phyloP scores from a whole-genome alignment of 2,888 invertebrate genomes.

The Melipona bicolor region DNA sequence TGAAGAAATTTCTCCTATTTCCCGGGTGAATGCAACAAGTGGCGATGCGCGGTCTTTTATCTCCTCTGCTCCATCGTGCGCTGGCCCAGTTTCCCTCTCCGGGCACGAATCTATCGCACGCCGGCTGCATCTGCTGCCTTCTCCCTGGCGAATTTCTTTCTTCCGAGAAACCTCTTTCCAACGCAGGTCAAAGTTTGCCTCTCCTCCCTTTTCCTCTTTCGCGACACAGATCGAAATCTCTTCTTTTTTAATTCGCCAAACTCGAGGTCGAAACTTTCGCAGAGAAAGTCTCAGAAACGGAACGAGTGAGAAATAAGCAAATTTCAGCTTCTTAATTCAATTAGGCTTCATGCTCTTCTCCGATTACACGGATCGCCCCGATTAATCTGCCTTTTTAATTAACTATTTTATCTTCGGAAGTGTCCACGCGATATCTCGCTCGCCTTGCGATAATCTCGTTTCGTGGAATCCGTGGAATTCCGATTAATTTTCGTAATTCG shows the following conservation, averaged over 20 bases:
- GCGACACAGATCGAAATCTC: not conserved
- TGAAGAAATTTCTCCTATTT: conserved; percentile 60
- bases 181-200: not conserved
- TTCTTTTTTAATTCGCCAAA: not conserved
- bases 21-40: conserved; percentile 65
- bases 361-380: too few relatives aligned
- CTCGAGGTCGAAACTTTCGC: not conserved
- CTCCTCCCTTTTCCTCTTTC: not conserved
- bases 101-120: conserved; percentile 62
- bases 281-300: too few relatives aligned
- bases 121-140: conserved; percentile 40
- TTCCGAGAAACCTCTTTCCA: conserved; percentile 11
- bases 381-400: too few relatives aligned
- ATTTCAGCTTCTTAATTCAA: too few relatives aligned
- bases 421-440: too few relatives aligned
- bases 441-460: too few relatives aligned
- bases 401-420: too few relatives aligned
- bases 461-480: not conserved
- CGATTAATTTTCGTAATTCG: not conserved
- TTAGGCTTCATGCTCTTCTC: too few relatives aligned
- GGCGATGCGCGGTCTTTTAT: conserved; percentile 66
- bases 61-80: conserved; percentile 52
- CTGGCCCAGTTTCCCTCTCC: conserved; percentile 67
- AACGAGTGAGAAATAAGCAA: too few relatives aligned
- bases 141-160: conserved; percentile 46